Percentiles rank a stretch among this genome's conserved stretches.
These are phyloP conservation scores for Grus americana DNA, from an alignment of 2,113 vertebrate species.

Conservation along the genomic window DNA sequence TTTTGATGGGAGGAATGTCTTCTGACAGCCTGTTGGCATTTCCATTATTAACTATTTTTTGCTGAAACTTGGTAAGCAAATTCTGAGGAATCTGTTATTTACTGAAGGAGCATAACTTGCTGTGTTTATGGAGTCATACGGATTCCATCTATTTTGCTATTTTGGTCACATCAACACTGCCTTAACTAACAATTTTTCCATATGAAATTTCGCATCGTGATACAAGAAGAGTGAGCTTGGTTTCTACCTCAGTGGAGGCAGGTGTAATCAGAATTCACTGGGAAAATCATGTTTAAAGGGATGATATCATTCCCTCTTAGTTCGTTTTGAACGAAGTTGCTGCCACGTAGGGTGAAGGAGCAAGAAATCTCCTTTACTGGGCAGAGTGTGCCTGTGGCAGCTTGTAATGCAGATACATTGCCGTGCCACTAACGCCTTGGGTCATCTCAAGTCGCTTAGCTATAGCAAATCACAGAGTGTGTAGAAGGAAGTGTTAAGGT, in stretches of 20 bases:
- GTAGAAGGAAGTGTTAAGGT: background rate
- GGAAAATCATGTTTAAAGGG: background rate
- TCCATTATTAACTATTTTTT: background rate
- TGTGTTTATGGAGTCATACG: background rate
- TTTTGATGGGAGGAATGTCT: background rate
- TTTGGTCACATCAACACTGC: background rate
- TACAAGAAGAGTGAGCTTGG: background rate
- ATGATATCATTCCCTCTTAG: background rate
- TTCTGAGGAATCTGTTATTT: background rate
- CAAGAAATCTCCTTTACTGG: background rate
- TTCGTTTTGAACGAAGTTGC: background rate
- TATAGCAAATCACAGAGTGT: rapidly evolving
- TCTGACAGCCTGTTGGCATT: background rate
- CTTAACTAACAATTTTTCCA: background rate
- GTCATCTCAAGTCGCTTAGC: background rate
- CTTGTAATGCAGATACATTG: background rate
- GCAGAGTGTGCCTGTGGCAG: background rate
- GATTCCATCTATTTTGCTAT: background rate
- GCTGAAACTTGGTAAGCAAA: background rate
- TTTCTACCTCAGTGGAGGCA: background rate
- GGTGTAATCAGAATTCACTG: background rate
- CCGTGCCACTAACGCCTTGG: background rate
- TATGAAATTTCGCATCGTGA: background rate
- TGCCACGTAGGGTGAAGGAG: background rate
- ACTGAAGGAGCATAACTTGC: background rate